Evolutionary conservation across 2,797 vertebrate genomes (phyloP).

Genomic region (Tragopan temminckii): DNA sequence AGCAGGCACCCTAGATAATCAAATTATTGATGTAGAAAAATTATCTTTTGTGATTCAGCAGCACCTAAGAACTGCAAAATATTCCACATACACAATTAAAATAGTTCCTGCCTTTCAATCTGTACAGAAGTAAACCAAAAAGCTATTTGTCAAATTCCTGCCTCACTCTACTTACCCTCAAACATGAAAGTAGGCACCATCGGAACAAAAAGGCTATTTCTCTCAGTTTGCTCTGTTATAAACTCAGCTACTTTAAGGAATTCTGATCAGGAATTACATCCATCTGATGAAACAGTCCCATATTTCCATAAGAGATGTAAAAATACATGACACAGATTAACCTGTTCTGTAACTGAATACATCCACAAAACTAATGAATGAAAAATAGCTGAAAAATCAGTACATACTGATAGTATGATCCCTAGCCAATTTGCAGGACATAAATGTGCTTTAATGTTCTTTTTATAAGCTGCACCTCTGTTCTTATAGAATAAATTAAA

Average conservation of each 20-base stretch:
- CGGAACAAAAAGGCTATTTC: neutral
- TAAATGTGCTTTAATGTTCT: conserved; percentile 29
- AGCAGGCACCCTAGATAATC: neutral
- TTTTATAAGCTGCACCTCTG: conserved; percentile 18
- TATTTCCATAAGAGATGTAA: neutral
- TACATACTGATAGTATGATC: neutral
- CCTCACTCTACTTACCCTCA: neutral
- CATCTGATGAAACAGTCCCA: neutral
- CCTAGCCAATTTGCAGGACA: neutral
- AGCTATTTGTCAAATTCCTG: neutral
- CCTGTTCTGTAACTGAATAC: neutral
- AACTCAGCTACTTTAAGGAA: neutral
- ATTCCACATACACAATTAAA: neutral
- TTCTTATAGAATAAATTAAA: conserved; percentile 40
- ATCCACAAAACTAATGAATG: neutral
- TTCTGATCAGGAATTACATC: neutral
- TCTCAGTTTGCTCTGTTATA: neutral
- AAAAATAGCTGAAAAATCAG: conserved; percentile 13
- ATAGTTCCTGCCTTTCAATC: neutral
- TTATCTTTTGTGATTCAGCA: conserved; percentile 5
- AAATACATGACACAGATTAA: neutral
- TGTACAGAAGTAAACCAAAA: neutral
- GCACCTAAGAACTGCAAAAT: neutral
- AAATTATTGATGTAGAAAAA: neutral
- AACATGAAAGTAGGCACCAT: fast-evolving